These are phyloP conservation scores for Petrocephalus schoutedeni DNA, from an alignment of 2,797 vertebrate genomes.

Conservation along the genomic window DNA sequence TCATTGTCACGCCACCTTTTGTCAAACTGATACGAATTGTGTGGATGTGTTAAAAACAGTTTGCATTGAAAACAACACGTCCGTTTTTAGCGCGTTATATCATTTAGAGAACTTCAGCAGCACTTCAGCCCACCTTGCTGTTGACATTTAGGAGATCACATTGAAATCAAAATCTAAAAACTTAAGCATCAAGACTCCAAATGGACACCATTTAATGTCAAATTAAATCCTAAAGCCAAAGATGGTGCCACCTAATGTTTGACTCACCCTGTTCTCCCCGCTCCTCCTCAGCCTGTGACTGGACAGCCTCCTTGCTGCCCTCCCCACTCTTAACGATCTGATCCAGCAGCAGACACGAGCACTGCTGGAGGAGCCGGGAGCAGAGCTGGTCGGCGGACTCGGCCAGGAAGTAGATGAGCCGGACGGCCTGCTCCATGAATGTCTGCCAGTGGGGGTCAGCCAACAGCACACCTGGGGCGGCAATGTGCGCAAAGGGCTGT, in stretches of 20 bases:
- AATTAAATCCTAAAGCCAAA: background rate
- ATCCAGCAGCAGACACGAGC: constrained; percentile 72
- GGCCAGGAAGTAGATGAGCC: constrained; percentile 81
- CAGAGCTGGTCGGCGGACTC: constrained; percentile 86
- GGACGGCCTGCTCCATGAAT: constrained; percentile 81
- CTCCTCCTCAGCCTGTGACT: constrained; percentile 54
- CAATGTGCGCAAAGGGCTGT: background rate
- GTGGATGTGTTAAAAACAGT: background rate
- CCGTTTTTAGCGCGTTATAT: background rate
- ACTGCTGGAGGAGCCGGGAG: constrained; percentile 70
- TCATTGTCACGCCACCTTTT: background rate
- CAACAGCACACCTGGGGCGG: constrained; percentile 57
- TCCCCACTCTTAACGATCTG: constrained; percentile 55
- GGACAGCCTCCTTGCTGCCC: constrained; percentile 38
- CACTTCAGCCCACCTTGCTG: no score
- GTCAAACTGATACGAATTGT: background rate
- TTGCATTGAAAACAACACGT: background rate
- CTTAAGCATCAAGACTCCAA: background rate
- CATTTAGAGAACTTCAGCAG: background rate
- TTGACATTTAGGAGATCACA: background rate
- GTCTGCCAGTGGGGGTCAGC: constrained; percentile 78
- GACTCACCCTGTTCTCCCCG: constrained; percentile 44
- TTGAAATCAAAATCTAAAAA: background rate
- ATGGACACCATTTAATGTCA: background rate
- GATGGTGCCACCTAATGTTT: background rate